Percentiles rank a stretch among this genome's conserved stretches.
These are phyloP conservation scores for Proterorhinus semilunaris DNA, from an alignment of 2,113 vertebrate species.

Conservation along the genomic window DNA sequence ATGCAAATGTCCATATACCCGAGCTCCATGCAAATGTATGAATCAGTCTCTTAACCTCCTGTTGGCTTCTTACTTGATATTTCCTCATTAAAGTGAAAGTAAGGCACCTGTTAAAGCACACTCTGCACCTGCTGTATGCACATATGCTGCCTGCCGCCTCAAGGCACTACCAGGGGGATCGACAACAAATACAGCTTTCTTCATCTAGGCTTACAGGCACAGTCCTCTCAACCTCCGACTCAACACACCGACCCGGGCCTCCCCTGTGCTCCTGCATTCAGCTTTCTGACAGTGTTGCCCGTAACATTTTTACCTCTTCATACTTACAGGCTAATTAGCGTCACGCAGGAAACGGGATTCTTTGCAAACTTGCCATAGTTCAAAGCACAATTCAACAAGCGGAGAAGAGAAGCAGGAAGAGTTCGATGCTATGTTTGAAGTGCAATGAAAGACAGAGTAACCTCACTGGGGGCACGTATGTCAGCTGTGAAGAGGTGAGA, in stretches of 20 bases:
- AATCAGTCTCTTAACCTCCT: conserved; percentile 1
- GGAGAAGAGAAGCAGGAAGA: conserved; percentile 31
- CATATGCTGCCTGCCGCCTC: conserved; percentile 24
- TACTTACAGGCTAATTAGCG: conserved; percentile 68
- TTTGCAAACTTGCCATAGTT: conserved; percentile 65
- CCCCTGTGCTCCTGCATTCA: conserved; percentile 10
- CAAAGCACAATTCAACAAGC: conserved; percentile 67
- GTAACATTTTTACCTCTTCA: conserved; percentile 14
- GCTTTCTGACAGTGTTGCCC: conserved; percentile 29
- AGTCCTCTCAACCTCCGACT: conserved; percentile 24
- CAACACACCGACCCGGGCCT: not conserved
- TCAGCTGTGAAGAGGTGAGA: conserved; percentile 37
- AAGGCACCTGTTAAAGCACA: conserved; percentile 17
- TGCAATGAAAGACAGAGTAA: conserved; percentile 64
- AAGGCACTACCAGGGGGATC: conserved; percentile 23
- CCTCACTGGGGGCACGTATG: conserved; percentile 40
- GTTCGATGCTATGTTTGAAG: conserved; percentile 67
- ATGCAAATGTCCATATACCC: not conserved
- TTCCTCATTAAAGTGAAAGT: conserved; percentile 11
- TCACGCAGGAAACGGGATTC: conserved; percentile 57
- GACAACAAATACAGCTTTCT: conserved; percentile 23
- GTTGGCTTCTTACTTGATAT: not conserved
- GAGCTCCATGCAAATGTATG: not conserved
- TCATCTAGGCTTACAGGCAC: conserved; percentile 10
- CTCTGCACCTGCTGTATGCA: not conserved